These are phyloP conservation scores for Arizona elegans DNA, from an alignment of 2,113 vertebrate species.

Conservation along the genomic window DNA sequence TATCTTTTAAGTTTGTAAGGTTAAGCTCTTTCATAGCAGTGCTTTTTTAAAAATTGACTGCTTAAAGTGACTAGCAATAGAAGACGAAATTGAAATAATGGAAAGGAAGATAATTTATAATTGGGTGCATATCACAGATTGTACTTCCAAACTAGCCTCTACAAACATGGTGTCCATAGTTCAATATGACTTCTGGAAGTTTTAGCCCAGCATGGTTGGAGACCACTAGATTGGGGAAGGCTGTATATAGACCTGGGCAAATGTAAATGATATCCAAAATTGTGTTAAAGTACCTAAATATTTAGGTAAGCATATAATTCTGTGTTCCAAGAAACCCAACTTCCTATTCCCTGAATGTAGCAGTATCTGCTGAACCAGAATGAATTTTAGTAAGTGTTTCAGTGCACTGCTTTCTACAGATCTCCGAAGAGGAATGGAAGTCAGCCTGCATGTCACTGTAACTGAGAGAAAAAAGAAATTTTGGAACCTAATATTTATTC, in stretches of 20 bases:
- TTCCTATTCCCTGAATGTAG: neutral
- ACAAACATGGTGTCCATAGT: neutral
- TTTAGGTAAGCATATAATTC: neutral
- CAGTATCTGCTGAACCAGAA: neutral
- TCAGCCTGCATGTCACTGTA: neutral
- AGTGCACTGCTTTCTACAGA: neutral
- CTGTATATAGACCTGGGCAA: neutral
- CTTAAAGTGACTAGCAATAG: neutral
- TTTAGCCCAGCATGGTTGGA: neutral
- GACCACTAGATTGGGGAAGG: neutral
- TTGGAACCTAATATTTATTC: neutral
- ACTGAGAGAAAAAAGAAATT: neutral
- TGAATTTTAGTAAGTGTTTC: neutral
- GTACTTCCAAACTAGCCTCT: neutral
- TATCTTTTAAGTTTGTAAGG: neutral
- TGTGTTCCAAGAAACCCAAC: neutral
- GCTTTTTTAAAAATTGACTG: neutral
- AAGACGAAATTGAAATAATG: neutral
- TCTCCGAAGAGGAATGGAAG: neutral
- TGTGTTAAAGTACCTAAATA: neutral
- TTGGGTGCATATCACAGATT: neutral
- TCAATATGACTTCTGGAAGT: neutral
- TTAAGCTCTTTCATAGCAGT: neutral
- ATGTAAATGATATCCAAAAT: neutral
- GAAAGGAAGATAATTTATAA: neutral